Conservation (phyloP, 2,797 vertebrate genomes). For the Numenius phaeopus region DNA sequence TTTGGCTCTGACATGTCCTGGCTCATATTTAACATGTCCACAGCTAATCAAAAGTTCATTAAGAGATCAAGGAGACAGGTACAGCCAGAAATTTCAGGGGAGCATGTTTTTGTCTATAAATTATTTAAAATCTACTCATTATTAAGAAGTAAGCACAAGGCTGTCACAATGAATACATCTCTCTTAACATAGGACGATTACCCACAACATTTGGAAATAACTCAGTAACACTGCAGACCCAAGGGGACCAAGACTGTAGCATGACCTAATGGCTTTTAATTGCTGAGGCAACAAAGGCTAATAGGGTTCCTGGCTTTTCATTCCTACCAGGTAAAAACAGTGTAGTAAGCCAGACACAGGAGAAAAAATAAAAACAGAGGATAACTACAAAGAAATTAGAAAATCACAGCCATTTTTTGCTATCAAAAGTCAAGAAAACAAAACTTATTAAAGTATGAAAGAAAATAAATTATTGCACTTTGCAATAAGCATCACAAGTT, state of each 20-base stretch:
- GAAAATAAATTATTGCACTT: not conserved
- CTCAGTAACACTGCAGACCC: not conserved
- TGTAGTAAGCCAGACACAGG: not conserved
- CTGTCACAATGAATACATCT: constrained; percentile 33
- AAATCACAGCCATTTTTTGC: not conserved
- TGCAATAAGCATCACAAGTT: not conserved
- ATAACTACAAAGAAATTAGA: not conserved
- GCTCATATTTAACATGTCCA: not conserved
- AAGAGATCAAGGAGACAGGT: constrained; percentile 4
- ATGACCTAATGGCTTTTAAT: constrained; percentile 21
- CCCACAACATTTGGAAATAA: constrained; percentile 19
- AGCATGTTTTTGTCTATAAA: not conserved
- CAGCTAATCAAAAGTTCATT: constrained; percentile 22
- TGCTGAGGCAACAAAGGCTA: constrained; percentile 14
- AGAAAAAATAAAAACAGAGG: not conserved
- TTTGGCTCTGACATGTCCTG: not conserved
- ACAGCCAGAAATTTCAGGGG: not conserved
- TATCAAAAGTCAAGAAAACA: not conserved
- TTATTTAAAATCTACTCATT: constrained; percentile 40
- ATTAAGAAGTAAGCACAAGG: constrained; percentile 2
- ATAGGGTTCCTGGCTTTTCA: not conserved
- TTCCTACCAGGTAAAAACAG: not conserved
- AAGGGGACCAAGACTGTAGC: not conserved
- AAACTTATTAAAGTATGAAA: not conserved
- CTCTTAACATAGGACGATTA: not conserved